These are phyloP conservation scores for Panulirus ornatus DNA, from an alignment of 1,140 invertebrate genomes.

Conservation along the genomic window DNA sequence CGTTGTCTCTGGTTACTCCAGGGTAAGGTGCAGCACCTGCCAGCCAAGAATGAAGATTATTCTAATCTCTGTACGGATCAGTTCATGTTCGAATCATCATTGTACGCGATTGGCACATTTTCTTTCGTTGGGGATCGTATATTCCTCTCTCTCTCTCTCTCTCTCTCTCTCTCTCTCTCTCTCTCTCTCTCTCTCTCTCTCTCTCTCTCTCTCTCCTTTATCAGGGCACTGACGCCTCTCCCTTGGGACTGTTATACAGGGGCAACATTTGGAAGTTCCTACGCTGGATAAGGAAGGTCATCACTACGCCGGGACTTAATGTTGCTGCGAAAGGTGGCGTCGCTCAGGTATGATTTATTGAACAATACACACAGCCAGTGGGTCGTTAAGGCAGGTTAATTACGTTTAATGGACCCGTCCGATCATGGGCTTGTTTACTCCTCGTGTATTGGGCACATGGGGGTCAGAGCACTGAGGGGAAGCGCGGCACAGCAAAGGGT, in stretches of 20 bases:
- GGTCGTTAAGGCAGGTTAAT: conserved; percentile 6
- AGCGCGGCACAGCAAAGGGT: not conserved
- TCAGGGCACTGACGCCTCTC: not conserved
- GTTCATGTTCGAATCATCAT: too few species aligned
- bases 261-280: too few species aligned
- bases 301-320: too few species aligned
- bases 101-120: too few species aligned
- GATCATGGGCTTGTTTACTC: not conserved
- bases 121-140: not conserved
- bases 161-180: not conserved
- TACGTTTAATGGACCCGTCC: conserved; percentile 1
- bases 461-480: not conserved
- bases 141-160: not conserved
- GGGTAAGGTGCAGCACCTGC: too few species aligned
- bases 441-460: not conserved
- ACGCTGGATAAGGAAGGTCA: too few species aligned
- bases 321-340: not conserved
- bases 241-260: too few species aligned
- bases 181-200: not conserved
- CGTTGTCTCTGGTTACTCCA: too few species aligned
- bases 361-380: not conserved
- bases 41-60: too few species aligned
- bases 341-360: not conserved
- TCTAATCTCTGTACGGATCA: too few species aligned
- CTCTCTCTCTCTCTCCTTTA: not conserved